Conservation (phyloP, 1,140 invertebrate species). For the Archegozetes longisetosus region DNA sequence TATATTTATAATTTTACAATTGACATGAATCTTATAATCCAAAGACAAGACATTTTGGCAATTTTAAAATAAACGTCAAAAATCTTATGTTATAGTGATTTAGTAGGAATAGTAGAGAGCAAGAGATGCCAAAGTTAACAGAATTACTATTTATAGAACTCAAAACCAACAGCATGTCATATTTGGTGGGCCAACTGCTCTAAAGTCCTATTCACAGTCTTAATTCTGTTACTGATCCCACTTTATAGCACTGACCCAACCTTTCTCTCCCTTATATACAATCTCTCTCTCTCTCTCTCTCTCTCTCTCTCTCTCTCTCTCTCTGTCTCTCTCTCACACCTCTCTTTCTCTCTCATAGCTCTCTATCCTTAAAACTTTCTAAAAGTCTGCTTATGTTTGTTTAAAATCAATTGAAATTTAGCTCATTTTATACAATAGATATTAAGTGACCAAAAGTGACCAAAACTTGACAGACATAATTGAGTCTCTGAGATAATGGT, state of each 20-base stretch:
- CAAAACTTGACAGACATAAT: not conserved
- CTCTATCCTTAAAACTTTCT: not conserved
- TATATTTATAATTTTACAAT: not conserved
- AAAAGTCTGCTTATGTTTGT: not conserved
- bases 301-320: constrained; percentile 5
- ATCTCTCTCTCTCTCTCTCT: constrained; percentile 4
- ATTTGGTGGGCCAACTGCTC: no score
- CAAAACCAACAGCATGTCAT: no score
- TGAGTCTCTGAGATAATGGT: no score
- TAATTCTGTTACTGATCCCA: no score
- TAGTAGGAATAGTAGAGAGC: not conserved
- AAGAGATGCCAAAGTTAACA: not conserved
- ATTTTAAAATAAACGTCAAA: not conserved
- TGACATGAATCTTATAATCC: not conserved
- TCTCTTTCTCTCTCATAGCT: not conserved
- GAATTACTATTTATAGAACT: not conserved
- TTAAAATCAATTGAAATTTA: not conserved
- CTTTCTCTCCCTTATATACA: not conserved
- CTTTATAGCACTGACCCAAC: no score
- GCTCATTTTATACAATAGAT: not conserved
- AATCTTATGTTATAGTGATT: not conserved
- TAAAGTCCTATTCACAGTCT: no score
- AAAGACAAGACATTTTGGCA: not conserved
- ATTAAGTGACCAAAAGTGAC: not conserved
- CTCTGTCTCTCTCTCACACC: not conserved